Evolutionary conservation across 2,113 vertebrate genomes (phyloP).

Genomic region (Dendrocopos noguchii): DNA sequence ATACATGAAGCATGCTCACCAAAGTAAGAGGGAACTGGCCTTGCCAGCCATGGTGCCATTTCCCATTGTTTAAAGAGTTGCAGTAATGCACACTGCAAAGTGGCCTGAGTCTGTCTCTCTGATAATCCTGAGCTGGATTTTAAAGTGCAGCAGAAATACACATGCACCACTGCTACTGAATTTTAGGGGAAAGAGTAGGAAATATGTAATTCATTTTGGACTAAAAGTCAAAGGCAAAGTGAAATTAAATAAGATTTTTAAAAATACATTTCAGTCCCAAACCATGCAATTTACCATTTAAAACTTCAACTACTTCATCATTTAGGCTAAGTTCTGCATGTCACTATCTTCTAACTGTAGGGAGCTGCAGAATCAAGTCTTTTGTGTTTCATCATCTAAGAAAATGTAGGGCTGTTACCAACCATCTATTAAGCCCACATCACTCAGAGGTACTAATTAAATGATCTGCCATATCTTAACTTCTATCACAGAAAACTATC

Average conservation of each 20-base stretch:
- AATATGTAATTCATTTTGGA: background rate
- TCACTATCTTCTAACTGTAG: background rate
- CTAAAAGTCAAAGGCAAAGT: background rate
- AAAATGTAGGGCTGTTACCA: background rate
- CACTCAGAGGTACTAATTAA: background rate
- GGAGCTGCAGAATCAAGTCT: background rate
- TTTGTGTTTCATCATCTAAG: background rate
- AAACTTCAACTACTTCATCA: background rate
- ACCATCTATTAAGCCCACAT: background rate
- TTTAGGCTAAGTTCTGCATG: background rate
- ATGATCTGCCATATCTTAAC: background rate
- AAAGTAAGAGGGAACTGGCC: background rate
- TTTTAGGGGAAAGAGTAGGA: background rate
- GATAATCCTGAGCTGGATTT: background rate
- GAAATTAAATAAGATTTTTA: background rate
- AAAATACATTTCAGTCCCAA: background rate
- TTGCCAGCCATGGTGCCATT: background rate
- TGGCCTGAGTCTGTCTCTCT: background rate
- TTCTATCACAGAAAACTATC: background rate
- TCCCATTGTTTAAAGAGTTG: background rate
- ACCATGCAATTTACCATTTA: background rate
- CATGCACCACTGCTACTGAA: background rate
- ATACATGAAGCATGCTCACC: background rate
- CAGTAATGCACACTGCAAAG: background rate
- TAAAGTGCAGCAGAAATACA: background rate